Evolutionary conservation across 2,113 vertebrate genomes (phyloP).

Genomic region (Mesembrinibis cayennensis): DNA sequence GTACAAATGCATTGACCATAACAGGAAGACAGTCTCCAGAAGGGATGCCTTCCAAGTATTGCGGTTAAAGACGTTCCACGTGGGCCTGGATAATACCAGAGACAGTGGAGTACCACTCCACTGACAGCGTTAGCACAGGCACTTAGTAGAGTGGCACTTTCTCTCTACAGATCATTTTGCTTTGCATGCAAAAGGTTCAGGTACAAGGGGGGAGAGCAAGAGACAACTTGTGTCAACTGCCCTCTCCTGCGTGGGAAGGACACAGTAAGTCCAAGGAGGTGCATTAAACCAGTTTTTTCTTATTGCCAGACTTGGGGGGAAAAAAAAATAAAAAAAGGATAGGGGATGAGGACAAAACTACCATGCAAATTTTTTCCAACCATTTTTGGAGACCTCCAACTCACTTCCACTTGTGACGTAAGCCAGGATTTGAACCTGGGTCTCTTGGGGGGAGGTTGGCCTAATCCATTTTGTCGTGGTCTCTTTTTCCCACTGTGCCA

Average conservation of each 20-base stretch:
- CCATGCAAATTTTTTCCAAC: background rate
- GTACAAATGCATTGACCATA: background rate
- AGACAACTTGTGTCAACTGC: background rate
- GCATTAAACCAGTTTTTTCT: background rate
- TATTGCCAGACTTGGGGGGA: background rate
- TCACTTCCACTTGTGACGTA: background rate
- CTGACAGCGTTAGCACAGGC: background rate
- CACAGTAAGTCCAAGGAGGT: background rate
- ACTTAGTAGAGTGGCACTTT: background rate
- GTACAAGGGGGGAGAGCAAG: background rate
- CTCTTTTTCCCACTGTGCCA: background rate
- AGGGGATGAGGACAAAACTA: background rate
- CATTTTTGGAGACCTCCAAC: background rate
- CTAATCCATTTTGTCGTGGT: background rate
- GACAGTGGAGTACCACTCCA: background rate
- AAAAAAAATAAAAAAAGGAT: background rate
- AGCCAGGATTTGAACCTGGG: conserved; percentile 43
- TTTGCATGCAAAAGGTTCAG: background rate
- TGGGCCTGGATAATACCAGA: background rate
- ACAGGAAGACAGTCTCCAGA: background rate
- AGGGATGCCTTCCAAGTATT: background rate
- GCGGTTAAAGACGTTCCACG: accelerated
- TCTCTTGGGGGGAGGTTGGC: background rate
- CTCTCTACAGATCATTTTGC: background rate
- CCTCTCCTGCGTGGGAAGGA: background rate